Conservation (phyloP, 2,888 invertebrate genomes). For the Agonopterix subpropinquella region DNA sequence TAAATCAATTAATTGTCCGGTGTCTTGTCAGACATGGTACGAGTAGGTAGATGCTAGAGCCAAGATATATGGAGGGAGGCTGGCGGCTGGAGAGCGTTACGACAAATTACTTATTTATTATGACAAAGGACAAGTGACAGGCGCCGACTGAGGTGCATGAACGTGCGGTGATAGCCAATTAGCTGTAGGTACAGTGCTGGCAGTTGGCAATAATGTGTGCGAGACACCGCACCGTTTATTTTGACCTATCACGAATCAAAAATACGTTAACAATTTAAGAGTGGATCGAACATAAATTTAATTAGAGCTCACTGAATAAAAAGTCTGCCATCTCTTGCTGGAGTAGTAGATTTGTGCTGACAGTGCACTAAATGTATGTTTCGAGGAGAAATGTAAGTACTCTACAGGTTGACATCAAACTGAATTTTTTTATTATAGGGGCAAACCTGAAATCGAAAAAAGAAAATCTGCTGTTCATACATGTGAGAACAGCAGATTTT, state of each 20-base stretch:
- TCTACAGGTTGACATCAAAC: constrained; percentile 2
- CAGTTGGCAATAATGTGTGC: constrained; percentile 17
- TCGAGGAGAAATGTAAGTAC: constrained; percentile 15
- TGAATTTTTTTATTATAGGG: no score
- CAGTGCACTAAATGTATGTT: constrained; percentile 16
- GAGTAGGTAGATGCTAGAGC: constrained; percentile 3
- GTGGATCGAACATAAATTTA: no score
- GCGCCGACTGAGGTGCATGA: constrained; percentile 20
- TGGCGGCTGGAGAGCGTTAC: constrained; percentile 13
- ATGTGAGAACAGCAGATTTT: no score
- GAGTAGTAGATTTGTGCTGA: constrained; percentile 4
- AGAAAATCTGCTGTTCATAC: no score
- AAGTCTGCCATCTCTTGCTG: no score
- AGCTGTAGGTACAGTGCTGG: constrained; percentile 15
- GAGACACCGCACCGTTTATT: not conserved
- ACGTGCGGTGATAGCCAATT: constrained; percentile 36
- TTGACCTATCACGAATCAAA: constrained; percentile 1
- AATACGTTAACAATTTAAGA: no score
- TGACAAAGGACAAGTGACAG: constrained; percentile 26
- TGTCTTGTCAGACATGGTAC: constrained; percentile 2
- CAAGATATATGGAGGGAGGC: constrained; percentile 8
- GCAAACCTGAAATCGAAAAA: no score
- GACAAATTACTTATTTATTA: constrained; percentile 34
- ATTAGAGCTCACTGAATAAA: no score
- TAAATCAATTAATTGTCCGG: not conserved